These are phyloP conservation scores for Sinhomidia bicolor DNA, from an alignment of 2,888 invertebrate genomes.

Conservation along the genomic window DNA sequence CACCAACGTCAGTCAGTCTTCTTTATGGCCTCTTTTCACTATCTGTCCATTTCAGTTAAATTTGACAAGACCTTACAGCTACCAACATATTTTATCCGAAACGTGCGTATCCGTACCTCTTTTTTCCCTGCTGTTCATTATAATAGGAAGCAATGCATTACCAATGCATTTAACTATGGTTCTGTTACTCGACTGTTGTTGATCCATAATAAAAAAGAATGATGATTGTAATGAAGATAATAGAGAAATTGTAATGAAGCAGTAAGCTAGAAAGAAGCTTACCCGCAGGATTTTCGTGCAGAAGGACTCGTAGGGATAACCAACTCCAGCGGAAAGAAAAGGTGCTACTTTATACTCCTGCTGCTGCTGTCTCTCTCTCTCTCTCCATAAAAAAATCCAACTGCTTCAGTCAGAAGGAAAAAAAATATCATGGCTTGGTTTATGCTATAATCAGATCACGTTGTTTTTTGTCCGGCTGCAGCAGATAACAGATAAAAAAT, in stretches of 20 bases:
- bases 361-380: too few relatives aligned
- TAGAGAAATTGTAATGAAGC: constrained; percentile 39
- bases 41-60: constrained; percentile 36
- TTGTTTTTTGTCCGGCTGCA: too few relatives aligned
- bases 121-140: neutral
- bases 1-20: neutral
- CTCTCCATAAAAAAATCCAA: neutral
- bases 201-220: too few relatives aligned
- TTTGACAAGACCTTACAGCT: constrained; percentile 43
- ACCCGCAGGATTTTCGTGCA: neutral
- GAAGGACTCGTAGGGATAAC: neutral
- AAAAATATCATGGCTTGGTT: too few relatives aligned
- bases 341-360: constrained; percentile 46
- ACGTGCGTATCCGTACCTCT: neutral
- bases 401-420: neutral
- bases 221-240: constrained; percentile 42
- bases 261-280: neutral
- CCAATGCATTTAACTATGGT: constrained; percentile 35
- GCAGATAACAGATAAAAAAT: too few relatives aligned
- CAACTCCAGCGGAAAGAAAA: constrained; percentile 5
- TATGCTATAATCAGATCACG: too few relatives aligned
- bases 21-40: too few relatives aligned
- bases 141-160: constrained; percentile 19
- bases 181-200: neutral
- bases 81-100: constrained; percentile 29